phyloP scores from a whole-genome alignment of 2,113 vertebrate species.

The Cebus imitator region DNA sequence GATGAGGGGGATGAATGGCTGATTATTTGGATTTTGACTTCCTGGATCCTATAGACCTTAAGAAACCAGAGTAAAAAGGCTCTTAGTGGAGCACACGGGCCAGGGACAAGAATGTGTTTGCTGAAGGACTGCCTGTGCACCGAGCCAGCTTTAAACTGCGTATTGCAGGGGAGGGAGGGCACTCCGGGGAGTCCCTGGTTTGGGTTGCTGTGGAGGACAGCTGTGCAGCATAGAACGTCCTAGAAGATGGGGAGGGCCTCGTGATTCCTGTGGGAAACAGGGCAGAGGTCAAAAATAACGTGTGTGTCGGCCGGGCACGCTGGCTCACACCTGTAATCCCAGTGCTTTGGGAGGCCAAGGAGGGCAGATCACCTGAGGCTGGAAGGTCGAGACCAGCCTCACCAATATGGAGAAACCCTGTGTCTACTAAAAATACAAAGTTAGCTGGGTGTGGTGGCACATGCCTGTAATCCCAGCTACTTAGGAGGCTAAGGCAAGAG shows the following conservation, averaged over 20 bases:
- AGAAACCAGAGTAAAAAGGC: background rate
- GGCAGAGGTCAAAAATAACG: background rate
- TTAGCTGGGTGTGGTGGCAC: too few relatives aligned
- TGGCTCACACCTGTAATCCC: too few relatives aligned
- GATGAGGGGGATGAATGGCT: background rate
- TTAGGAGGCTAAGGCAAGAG: too few relatives aligned
- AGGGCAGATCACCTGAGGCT: too few relatives aligned
- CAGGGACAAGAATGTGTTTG: background rate
- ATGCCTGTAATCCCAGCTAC: too few relatives aligned
- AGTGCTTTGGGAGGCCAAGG: too few relatives aligned
- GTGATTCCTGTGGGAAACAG: background rate
- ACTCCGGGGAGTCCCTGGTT: background rate
- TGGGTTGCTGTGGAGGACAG: background rate
- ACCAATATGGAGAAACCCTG: too few relatives aligned
- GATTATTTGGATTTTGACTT: background rate
- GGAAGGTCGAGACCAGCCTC: too few relatives aligned
- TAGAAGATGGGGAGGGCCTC: background rate
- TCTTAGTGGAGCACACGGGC: background rate
- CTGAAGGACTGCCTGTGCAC: background rate
- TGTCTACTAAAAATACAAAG: too few relatives aligned
- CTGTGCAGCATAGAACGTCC: rapidly evolving
- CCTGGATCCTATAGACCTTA: background rate
- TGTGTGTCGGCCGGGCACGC: too few relatives aligned
- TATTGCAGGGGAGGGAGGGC: background rate
- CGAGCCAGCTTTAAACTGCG: too few relatives aligned